Conservation (phyloP, 2,797 vertebrate species). For the Phalanger gymnotis region DNA sequence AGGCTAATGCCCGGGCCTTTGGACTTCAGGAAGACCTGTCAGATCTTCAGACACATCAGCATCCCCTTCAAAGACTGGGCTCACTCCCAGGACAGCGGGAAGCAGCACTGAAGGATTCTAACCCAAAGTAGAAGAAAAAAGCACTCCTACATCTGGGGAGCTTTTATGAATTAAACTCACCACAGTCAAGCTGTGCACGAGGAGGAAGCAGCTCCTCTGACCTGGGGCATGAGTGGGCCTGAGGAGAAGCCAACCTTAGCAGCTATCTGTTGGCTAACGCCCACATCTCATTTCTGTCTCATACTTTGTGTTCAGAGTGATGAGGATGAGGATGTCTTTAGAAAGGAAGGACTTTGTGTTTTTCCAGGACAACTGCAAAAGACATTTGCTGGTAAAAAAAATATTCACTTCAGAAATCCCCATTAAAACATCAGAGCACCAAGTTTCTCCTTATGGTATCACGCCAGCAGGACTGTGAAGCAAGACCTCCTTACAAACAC, state of each 20-base stretch:
- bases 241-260: neutral
- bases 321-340: fast-evolving
- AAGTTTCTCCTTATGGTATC: neutral
- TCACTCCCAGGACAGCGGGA: neutral
- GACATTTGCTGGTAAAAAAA: neutral
- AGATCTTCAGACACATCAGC: neutral
- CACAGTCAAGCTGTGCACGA: neutral
- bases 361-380: neutral
- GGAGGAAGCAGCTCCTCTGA: neutral
- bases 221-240: neutral
- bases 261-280: no score
- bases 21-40: neutral
- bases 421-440: neutral
- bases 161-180: neutral
- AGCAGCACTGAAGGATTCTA: neutral
- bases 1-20: neutral
- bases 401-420: neutral
- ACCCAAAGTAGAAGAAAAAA: neutral
- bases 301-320: neutral
- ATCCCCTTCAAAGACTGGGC: neutral
- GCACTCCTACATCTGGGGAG: neutral
- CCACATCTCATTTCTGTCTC: neutral
- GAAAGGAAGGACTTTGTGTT: neutral
- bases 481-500: no score
- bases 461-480: fast-evolving